Conservation (phyloP, 2,888 invertebrate genomes). For the Brachyptera risi region DNA sequence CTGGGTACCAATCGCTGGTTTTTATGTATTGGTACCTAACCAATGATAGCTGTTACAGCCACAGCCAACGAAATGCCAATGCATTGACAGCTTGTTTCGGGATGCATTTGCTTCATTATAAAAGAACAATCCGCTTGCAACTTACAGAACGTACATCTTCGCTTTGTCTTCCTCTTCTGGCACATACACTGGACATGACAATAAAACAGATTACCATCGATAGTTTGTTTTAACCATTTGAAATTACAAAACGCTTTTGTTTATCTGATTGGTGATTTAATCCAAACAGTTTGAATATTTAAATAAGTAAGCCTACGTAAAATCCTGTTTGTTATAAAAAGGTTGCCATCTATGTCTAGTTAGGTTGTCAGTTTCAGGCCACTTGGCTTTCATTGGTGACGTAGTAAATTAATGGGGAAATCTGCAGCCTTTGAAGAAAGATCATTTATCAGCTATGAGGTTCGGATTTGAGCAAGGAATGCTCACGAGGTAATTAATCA, state of each 20-base stretch:
- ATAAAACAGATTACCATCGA: conserved; percentile 1
- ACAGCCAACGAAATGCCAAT: too few species aligned
- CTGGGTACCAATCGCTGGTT: too few species aligned
- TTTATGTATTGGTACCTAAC: too few species aligned
- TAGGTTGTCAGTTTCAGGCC: conserved; percentile 22
- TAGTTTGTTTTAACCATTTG: not conserved
- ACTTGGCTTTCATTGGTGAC: conserved; percentile 22
- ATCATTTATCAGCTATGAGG: conserved; percentile 29
- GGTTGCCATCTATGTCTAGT: too few species aligned
- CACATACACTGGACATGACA: not conserved
- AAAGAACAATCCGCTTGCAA: not conserved
- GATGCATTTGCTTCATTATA: not conserved
- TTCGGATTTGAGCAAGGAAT: conserved; percentile 26
- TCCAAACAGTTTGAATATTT: not conserved
- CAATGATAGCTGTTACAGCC: too few species aligned
- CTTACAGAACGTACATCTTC: not conserved
- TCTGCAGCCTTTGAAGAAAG: conserved; percentile 20
- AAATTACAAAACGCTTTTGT: conserved; percentile 2
- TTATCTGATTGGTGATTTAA: conserved; percentile 1
- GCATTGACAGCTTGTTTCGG: not conserved
- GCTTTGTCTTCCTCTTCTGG: not conserved
- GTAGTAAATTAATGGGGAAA: conserved; percentile 26
- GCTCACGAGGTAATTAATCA: conserved; percentile 27
- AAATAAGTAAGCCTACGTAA: not conserved
- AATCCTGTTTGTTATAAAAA: not conserved